Base-by-base conservation (phyloP, 2,797 vertebrate genomes). In the Pelochelys cantorii region DNA sequence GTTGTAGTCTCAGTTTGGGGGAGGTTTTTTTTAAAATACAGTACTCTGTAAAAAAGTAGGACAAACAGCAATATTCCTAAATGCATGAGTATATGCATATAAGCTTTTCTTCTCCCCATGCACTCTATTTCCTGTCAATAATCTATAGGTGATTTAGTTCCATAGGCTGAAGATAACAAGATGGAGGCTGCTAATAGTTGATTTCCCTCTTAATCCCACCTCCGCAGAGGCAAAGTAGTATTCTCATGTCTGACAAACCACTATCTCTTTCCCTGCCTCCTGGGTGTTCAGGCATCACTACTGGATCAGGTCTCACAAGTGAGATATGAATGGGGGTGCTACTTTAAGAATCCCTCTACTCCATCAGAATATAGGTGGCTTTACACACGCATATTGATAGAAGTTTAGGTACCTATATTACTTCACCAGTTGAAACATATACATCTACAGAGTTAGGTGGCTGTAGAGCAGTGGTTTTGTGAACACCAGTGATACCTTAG, bases 161-260 rank as follows among this genome's bases (percentile, higher is more conserved):
- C 62, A 5, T 74, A 85, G 15, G 11, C 9, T 7, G 1, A 27
- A 29, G 68, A 29, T 14, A 89, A 15, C 52, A 79, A 75, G 10
- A 1, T 1, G 7, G 57, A 87, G 80, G 85, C 0, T 1, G 13
- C 17, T 20, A 0, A 18, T 0, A 25, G 60, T 87, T 59, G 5
- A 77, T 31, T 90, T 88, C 88, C 62, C 77, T 68, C 20, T 9
- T 25, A 23, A 59, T 25, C 57, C 23, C 20, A 18, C 55, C 65
- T 79, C 22, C 59, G 83, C 23, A 83, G 31, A 14, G 31, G 31
- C 31, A 65, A 65, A 65, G 54, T 5, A 81, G 1, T 37, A 68
- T 53, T 90, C 6, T 13, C 65, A 22, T 79, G 68, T 5, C 37
- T 87, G 83, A 87, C 20, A 8, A 59, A 14, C 57, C 23, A 87